A percentile compares a stretch with the other conserved stretches of the same genome.
phyloP scores from a whole-genome alignment of 2,888 invertebrate genomes.

The Philonicus albiceps region DNA sequence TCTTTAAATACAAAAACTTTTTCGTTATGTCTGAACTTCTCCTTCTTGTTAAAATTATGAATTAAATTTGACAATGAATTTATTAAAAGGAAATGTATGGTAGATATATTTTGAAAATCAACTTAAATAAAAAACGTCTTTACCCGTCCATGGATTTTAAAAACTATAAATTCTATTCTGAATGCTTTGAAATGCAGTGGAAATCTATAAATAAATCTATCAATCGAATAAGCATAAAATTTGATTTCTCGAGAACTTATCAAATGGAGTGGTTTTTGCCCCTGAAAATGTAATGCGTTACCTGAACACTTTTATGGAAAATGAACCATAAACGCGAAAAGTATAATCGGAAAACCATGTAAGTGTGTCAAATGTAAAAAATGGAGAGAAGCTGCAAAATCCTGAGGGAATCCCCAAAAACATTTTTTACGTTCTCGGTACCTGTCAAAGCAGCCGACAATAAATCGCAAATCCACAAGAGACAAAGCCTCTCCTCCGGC shows the following conservation, averaged over 20 bases:
- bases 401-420: conserved; percentile 35
- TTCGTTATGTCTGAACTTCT: no score
- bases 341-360: conserved; percentile 12
- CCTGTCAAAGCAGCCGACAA: conserved; percentile 29
- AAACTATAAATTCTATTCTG: no score
- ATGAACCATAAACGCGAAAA: not conserved
- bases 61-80: no score
- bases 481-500: not conserved
- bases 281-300: not conserved
- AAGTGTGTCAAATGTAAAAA: conserved; percentile 23
- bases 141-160: no score
- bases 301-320: not conserved
- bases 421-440: conserved; percentile 8
- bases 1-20: no score
- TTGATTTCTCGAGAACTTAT: not conserved
- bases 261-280: not conserved
- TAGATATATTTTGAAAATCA: no score
- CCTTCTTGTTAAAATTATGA: no score
- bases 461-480: conserved; percentile 32
- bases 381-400: not conserved
- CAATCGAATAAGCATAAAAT: not conserved
- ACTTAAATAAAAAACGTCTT: no score
- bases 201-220: not conserved
- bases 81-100: no score
- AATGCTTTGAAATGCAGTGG: no score